phyloP scores from a whole-genome alignment of 2,113 vertebrate species.

The Datnioides undecimradiatus region DNA sequence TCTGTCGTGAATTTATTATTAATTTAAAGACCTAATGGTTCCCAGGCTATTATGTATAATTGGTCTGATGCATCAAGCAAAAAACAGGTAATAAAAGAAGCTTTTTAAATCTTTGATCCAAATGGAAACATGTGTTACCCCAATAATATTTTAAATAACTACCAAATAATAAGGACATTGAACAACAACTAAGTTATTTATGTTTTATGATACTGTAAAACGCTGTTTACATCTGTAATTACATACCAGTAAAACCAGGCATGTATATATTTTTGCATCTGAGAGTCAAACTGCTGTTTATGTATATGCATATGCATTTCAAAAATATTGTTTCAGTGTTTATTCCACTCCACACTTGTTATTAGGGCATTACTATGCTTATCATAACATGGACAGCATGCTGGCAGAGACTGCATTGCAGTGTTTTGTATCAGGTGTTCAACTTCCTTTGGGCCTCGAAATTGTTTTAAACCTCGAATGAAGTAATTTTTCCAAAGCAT shows the following conservation, averaged over 20 bases:
- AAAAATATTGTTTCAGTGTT: background rate
- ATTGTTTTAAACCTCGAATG: background rate
- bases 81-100: background rate
- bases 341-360: background rate
- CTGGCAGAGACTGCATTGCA: constrained; percentile 28
- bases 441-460: constrained; percentile 1
- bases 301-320: too few relatives aligned
- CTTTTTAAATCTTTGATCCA: background rate
- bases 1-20: background rate
- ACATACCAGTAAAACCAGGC: too few relatives aligned
- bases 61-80: background rate
- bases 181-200: too few relatives aligned
- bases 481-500: background rate
- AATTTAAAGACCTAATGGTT: background rate
- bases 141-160: background rate
- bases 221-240: too few relatives aligned
- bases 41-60: background rate
- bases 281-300: too few relatives aligned
- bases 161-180: too few relatives aligned
- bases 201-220: too few relatives aligned
- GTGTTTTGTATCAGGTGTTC: constrained; percentile 12
- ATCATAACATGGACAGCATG: background rate
- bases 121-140: background rate
- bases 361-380: background rate
- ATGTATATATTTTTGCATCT: too few relatives aligned